These are phyloP conservation scores for Tenthredo livida DNA, from an alignment of 2,888 invertebrate species.

Conservation along the genomic window DNA sequence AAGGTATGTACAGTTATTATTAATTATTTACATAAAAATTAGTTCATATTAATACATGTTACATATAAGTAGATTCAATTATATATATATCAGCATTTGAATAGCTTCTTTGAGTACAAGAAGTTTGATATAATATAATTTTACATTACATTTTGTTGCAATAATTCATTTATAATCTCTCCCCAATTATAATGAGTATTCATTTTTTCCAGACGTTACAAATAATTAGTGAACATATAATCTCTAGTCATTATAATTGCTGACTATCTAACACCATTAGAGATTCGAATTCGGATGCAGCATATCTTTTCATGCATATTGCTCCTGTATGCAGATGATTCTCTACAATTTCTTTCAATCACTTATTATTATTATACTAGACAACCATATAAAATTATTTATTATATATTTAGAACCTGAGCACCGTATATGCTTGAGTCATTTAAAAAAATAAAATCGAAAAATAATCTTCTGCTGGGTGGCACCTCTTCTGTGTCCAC, in stretches of 20 bases:
- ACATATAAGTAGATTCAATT: not conserved
- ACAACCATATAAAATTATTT: not conserved
- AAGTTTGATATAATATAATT: not conserved
- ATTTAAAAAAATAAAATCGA: not conserved
- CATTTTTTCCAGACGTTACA: not conserved
- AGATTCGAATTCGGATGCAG: not conserved
- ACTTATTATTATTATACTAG: not conserved
- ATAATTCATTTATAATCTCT: not conserved
- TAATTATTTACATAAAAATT: not conserved
- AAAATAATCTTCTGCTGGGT: not conserved
- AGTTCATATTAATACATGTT: not conserved
- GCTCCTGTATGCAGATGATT: not conserved
- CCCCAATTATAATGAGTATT: not conserved
- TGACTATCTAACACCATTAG: not conserved
- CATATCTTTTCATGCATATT: not conserved
- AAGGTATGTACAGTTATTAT: not conserved
- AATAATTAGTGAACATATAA: not conserved
- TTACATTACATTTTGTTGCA: not conserved
- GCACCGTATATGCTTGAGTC: not conserved
- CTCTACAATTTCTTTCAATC: not conserved
- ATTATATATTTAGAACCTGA: not conserved
- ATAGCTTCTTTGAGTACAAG: not conserved
- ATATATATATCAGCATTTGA: not conserved
- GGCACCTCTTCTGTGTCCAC: not conserved
- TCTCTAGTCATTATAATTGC: not conserved